These are phyloP conservation scores for Telenomus remus DNA, from an alignment of 1,140 invertebrate genomes.

Conservation along the genomic window DNA sequence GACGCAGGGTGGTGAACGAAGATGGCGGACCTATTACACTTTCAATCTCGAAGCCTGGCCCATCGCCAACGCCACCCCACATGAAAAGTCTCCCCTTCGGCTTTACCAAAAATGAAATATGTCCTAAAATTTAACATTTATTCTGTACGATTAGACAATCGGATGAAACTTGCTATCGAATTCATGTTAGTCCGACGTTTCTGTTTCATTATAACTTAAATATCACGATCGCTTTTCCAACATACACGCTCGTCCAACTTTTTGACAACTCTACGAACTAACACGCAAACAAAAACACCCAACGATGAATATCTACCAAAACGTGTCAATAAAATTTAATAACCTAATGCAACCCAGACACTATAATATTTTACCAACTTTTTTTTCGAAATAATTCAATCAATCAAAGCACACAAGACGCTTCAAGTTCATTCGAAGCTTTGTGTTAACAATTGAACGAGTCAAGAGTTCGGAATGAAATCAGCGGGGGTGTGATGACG, in stretches of 20 bases:
- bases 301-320: not conserved
- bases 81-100: conserved; percentile 32
- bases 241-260: conserved; percentile 12
- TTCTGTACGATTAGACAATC: conserved; percentile 47
- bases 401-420: too few relatives aligned
- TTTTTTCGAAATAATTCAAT: too few relatives aligned
- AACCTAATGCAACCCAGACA: too few relatives aligned
- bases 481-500: not conserved
- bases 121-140: conserved; percentile 55
- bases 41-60: conserved; percentile 67
- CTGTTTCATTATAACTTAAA: conserved; percentile 26
- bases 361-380: too few relatives aligned
- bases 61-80: conserved; percentile 52
- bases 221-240: conserved; percentile 4
- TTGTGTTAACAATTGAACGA: too few relatives aligned
- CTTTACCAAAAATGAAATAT: conserved; percentile 50
- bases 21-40: conserved; percentile 73
- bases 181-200: conserved; percentile 28
- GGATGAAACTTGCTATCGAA: conserved; percentile 48
- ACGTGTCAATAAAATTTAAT: not conserved
- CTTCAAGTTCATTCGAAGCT: too few relatives aligned
- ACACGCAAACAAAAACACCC: conserved; percentile 2
- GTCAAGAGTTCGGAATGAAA: not conserved
- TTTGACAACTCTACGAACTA: conserved; percentile 24
- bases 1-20: conserved; percentile 70